Base-by-base conservation (phyloP, 2,888 invertebrate species). In the Lymantria monacha region DNA sequence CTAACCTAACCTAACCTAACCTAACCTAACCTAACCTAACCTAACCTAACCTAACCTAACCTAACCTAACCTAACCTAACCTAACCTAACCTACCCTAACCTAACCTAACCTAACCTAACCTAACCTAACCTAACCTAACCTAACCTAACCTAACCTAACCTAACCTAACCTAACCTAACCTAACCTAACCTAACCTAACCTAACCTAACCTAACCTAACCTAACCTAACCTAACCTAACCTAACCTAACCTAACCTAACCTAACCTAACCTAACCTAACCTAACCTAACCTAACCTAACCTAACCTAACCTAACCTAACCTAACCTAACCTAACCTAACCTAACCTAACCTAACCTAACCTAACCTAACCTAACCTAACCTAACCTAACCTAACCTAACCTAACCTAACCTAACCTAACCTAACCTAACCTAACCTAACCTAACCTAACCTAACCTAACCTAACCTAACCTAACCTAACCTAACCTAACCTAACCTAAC, bases 261-360 rank as follows among this genome's bases (percentile, higher is more conserved):
- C 55, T 51, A 55, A 55, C 53, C 53, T 51, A 54, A 56, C 55
- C 51, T 59, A 50, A 54, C 53, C 53, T 59, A 45, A 45, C 45
- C 45, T 51, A 48, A 48, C 50, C 53, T 50, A 46, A 48, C 43
- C 94, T 92, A 73, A 66, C 74, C 65, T 44, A 37, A 50, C 44
- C 46, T 48, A 47, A 22, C 22, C 22, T 22, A 22, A 22, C 22
- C 22, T 22, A 54, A 47, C 47, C 42, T 42, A 47, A 47, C 47
- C 47, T 41, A 46, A 46, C 47, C 41, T 22, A 22, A 22, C 22
- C 22, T 22, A 22, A 22, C 22, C 22, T 22, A n/a, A 65, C 62
- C 48, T 48, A 48, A 48, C 48, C 48, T 48, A 45, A 41, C 42
- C 42, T 42, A 48, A 42, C 48, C 42, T 38, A 44, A 40, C 48